Conservation (phyloP, 2,113 vertebrate genomes). For the Anolis sagrei region DNA sequence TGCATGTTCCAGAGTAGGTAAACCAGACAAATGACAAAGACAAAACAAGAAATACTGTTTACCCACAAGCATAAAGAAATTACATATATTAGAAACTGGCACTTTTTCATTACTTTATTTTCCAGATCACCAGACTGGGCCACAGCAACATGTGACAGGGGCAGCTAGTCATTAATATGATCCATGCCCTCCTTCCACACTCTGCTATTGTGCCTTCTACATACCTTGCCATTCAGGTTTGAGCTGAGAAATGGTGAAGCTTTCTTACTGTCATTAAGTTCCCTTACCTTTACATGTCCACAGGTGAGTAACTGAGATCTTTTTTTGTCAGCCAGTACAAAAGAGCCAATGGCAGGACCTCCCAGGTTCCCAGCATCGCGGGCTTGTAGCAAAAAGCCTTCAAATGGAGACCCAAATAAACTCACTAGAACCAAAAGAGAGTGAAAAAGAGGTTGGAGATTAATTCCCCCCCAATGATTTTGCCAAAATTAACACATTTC, state of each 20-base stretch:
- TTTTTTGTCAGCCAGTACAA: constrained; percentile 68
- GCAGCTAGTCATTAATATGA: neutral
- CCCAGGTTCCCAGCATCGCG: constrained; percentile 70
- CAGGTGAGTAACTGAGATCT: constrained; percentile 83
- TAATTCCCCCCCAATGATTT: neutral
- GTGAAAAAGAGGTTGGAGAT: neutral
- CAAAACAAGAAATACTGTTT: too few species aligned
- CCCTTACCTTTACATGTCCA: constrained; percentile 74
- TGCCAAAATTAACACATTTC: neutral
- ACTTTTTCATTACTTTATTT: too few species aligned
- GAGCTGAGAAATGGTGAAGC: neutral
- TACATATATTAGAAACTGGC: too few species aligned
- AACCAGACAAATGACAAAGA: too few species aligned
- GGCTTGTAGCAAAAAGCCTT: constrained; percentile 87
- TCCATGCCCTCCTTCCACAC: neutral
- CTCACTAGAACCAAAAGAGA: constrained; percentile 72
- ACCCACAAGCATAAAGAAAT: too few species aligned
- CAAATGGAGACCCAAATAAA: constrained; percentile 78
- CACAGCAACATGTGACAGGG: too few species aligned
- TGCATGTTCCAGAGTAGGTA: too few species aligned
- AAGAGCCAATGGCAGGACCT: constrained; percentile 77
- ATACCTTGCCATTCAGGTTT: neutral
- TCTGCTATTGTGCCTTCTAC: neutral
- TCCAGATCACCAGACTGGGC: too few species aligned
- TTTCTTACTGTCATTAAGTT: neutral